phyloP scores from a whole-genome alignment of 2,797 vertebrate genomes.

The Rhadinocentrus ornatus region DNA sequence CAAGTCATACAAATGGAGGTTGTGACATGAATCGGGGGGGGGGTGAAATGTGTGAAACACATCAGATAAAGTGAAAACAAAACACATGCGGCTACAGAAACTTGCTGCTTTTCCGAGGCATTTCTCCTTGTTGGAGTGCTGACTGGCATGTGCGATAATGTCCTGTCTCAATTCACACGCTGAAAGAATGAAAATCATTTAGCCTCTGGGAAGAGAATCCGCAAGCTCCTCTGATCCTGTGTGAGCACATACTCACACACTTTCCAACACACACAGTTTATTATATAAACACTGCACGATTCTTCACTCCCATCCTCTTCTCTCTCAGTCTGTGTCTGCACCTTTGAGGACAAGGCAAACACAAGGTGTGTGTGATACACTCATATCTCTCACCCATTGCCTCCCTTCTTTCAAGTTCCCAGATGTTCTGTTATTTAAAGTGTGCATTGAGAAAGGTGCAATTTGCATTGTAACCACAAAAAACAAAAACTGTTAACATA shows the following conservation, averaged over 20 bases:
- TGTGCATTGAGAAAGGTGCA: constrained; percentile 5
- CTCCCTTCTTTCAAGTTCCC: constrained; percentile 28
- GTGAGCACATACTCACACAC: constrained; percentile 13
- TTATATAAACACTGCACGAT: constrained; percentile 69
- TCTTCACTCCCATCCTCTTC: constrained; percentile 59
- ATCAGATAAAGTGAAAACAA: constrained; percentile 22
- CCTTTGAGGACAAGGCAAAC: constrained; percentile 74
- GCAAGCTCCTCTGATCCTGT: constrained; percentile 25
- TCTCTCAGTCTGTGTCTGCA: constrained; percentile 64
- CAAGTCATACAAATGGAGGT: constrained; percentile 6
- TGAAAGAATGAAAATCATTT: constrained; percentile 77
- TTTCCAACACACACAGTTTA: constrained; percentile 19
- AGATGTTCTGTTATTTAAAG: constrained; percentile 54
- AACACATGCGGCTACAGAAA: constrained; percentile 14
- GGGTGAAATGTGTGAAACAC: background rate
- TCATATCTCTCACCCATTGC: constrained; percentile 47
- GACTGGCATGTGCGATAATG: constrained; percentile 61
- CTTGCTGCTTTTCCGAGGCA: constrained; percentile 15
- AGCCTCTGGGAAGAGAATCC: constrained; percentile 59
- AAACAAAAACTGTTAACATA: background rate
- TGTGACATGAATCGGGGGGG: background rate
- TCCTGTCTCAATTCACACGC: constrained; percentile 69
- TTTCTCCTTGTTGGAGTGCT: constrained; percentile 37
- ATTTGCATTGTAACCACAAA: constrained; percentile 1
- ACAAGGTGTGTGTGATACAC: constrained; percentile 67